phyloP scores from a whole-genome alignment of 2,797 vertebrate genomes.

The Alcedo atthis region DNA sequence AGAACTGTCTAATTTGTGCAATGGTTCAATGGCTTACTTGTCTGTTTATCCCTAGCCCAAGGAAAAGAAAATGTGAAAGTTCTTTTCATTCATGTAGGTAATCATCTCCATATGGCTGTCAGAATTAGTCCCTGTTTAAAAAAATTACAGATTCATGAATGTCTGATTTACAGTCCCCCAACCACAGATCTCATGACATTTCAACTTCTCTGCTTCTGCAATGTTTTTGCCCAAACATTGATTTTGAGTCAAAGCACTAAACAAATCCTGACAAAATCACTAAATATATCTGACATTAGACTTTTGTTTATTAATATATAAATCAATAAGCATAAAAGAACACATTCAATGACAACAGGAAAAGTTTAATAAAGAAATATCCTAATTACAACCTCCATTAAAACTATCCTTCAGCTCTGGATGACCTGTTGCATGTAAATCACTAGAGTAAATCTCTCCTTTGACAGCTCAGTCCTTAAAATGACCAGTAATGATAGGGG shows the following conservation, averaged over 20 bases:
- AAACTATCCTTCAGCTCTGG: conserved; percentile 34
- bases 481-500: neutral
- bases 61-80: neutral
- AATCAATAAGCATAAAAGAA: conserved; percentile 43
- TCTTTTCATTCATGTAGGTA: neutral
- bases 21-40: neutral
- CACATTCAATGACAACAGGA: conserved; percentile 20
- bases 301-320: conserved; percentile 50
- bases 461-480: neutral
- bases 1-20: neutral
- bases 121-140: neutral
- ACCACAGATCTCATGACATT: neutral
- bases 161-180: neutral
- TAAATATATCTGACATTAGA: neutral
- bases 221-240: neutral
- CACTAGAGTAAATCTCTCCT: neutral
- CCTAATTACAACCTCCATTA: conserved; percentile 55
- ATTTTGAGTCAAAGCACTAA: conserved; percentile 37
- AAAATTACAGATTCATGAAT: neutral
- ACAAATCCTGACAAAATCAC: conserved; percentile 20
- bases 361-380: neutral
- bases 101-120: neutral
- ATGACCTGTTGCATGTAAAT: conserved; percentile 25
- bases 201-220: neutral
- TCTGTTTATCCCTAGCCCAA: neutral